Conservation (phyloP, 2,113 vertebrate genomes). For the Centropristis striata region DNA sequence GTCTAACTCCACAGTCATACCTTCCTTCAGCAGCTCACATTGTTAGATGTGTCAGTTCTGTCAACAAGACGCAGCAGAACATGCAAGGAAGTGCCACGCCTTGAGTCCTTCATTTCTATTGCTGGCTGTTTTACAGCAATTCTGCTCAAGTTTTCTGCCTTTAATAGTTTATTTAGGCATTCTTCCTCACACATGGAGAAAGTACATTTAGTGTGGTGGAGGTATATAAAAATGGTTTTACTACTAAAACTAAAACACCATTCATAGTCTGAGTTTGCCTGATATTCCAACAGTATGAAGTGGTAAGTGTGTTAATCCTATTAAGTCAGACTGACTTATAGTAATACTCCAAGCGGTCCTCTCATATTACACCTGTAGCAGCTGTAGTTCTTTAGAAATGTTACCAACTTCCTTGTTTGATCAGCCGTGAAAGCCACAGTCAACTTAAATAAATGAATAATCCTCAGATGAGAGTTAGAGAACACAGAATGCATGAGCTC, state of each 20-base stretch:
- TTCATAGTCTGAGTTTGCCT: neutral
- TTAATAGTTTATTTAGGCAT: too few species aligned
- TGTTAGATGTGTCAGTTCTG: conserved; percentile 5
- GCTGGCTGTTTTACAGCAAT: neutral
- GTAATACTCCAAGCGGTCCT: neutral
- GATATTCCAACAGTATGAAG: neutral
- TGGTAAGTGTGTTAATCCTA: conserved; percentile 10
- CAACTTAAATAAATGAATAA: neutral
- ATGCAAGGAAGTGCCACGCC: neutral
- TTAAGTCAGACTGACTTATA: neutral
- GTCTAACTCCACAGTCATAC: neutral
- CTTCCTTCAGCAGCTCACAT: neutral
- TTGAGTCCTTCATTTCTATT: neutral
- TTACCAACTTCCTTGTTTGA: neutral
- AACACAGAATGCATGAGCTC: neutral
- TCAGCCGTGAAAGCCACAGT: neutral
- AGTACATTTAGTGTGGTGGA: too few species aligned
- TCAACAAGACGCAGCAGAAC: neutral
- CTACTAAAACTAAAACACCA: too few species aligned
- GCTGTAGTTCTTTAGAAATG: neutral
- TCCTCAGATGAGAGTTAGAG: neutral
- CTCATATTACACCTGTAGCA: neutral
- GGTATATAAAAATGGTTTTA: too few species aligned
- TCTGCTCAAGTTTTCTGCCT: neutral
- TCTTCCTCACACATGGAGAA: too few species aligned